Percentiles rank a stretch among this genome's conserved stretches.
These are phyloP conservation scores for Aricia agestis DNA, from an alignment of 1,140 invertebrate genomes.

Conservation along the genomic window DNA sequence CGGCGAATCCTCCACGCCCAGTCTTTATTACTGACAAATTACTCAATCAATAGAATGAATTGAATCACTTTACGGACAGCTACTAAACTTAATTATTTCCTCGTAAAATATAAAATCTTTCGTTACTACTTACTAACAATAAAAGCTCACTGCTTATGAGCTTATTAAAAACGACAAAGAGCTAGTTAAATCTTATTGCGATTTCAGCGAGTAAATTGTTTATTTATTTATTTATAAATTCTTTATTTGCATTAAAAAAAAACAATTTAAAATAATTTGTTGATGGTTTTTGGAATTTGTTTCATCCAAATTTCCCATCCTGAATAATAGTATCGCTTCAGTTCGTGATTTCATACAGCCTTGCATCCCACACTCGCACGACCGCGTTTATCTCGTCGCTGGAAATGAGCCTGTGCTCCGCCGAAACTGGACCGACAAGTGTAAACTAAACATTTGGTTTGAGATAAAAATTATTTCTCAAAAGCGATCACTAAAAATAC, in stretches of 20 bases:
- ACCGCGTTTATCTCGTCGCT: slow-evolving; percentile 11
- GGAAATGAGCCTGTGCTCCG: slow-evolving; percentile 22
- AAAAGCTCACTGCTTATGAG: no score
- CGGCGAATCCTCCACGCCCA: slow-evolving; percentile 34
- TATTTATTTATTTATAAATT: no score
- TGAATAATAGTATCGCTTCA: slow-evolving; percentile 2
- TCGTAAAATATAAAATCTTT: background rate
- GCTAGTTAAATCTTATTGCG: no score
- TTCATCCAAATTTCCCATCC: no score
- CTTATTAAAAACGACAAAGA: no score
- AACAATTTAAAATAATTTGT: no score
- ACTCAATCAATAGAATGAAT: slow-evolving; percentile 31
- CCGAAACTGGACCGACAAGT: slow-evolving; percentile 35
- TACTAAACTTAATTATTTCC: slow-evolving; percentile 11
- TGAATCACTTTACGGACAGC: slow-evolving; percentile 26
- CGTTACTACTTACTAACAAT: no score
- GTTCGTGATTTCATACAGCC: slow-evolving; percentile 15
- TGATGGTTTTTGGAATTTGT: no score
- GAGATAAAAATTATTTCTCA: slow-evolving; percentile 16
- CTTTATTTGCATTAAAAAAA: no score
- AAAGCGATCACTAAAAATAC: slow-evolving; percentile 13
- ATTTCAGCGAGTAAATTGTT: no score
- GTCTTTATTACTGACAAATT: slow-evolving; percentile 26
- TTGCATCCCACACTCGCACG: slow-evolving; percentile 17
- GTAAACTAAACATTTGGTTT: slow-evolving; percentile 30